Conservation (phyloP, 2,888 invertebrate genomes). For the Macaria liturata region DNA sequence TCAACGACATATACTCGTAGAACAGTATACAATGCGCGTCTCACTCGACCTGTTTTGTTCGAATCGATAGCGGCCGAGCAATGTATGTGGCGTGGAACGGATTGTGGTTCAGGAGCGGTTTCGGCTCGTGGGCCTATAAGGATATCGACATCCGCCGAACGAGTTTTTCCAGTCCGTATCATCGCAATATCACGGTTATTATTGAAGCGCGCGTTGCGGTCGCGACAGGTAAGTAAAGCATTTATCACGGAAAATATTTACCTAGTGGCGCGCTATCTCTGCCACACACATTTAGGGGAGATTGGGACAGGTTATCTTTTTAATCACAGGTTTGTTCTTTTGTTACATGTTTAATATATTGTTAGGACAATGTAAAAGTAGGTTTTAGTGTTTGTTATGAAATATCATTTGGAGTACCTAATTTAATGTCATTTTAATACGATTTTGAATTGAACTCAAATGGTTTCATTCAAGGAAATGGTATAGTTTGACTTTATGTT, state of each 20-base stretch:
- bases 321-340: conserved; percentile 37
- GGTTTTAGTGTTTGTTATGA: background rate
- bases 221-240: conserved; percentile 80
- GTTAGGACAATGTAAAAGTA: too few relatives aligned
- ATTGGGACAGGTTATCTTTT: conserved; percentile 48
- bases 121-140: conserved; percentile 67
- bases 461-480: too few relatives aligned
- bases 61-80: conserved; percentile 38
- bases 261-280: conserved; percentile 58
- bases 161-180: conserved; percentile 83
- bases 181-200: conserved; percentile 83
- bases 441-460: too few relatives aligned
- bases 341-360: background rate
- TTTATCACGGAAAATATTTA: conserved; percentile 78
- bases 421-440: too few relatives aligned
- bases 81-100: conserved; percentile 6
- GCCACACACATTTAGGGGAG: conserved; percentile 56
- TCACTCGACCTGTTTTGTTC: background rate
- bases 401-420: background rate
- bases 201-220: conserved; percentile 78
- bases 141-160: conserved; percentile 81
- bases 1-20: conserved; percentile 34
- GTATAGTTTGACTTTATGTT: too few relatives aligned
- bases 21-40: conserved; percentile 47
- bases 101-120: conserved; percentile 37